Evolutionary conservation across 2,888 invertebrate species (phyloP).

Genomic region (Gandaritis pyraliata): DNA sequence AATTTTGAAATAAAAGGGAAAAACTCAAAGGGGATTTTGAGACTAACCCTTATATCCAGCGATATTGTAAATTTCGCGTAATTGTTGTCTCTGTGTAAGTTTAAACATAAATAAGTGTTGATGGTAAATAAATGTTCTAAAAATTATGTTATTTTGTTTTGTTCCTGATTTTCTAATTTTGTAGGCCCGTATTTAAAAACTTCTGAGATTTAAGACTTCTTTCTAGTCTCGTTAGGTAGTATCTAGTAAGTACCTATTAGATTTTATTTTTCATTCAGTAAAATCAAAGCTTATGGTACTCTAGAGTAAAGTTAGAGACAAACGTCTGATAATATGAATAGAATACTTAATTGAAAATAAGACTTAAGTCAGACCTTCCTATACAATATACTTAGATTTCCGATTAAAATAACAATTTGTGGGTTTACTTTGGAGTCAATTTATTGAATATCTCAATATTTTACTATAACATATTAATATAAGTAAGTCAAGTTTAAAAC

Average conservation of each 20-base stretch:
- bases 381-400: neutral
- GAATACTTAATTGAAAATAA: too few species aligned
- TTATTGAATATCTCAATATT: slow-evolving; percentile 31
- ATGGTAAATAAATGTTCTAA: slow-evolving; percentile 79
- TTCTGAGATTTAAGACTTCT: too few species aligned
- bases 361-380: too few species aligned
- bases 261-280: too few species aligned
- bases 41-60: too few species aligned
- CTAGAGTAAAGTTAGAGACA: too few species aligned
- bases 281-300: too few species aligned
- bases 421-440: slow-evolving; percentile 29
- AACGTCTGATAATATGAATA: too few species aligned
- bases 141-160: slow-evolving; percentile 45
- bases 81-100: slow-evolving; percentile 72
- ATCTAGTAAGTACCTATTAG: neutral
- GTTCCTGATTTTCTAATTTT: neutral
- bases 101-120: slow-evolving; percentile 70
- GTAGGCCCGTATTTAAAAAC: too few species aligned
- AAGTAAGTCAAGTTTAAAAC: slow-evolving; percentile 11
- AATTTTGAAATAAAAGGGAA: too few species aligned
- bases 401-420: neutral
- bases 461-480: slow-evolving; percentile 19
- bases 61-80: slow-evolving; percentile 41
- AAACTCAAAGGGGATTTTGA: too few species aligned
- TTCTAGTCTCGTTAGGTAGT: neutral